These are phyloP conservation scores for Yponomeuta cagnagella DNA, from an alignment of 2,888 invertebrate species.

Conservation along the genomic window DNA sequence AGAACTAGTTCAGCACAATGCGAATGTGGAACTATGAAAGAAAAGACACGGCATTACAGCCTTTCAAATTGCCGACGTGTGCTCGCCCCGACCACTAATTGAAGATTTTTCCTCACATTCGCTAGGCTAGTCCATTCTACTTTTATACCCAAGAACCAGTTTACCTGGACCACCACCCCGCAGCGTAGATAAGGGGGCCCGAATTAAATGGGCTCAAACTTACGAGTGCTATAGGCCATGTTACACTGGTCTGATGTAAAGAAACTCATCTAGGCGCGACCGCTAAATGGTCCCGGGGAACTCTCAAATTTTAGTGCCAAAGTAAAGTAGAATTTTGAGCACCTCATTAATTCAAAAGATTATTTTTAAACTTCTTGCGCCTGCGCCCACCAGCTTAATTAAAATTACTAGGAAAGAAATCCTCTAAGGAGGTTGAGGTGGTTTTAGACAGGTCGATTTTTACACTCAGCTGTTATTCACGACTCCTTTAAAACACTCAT, in stretches of 20 bases:
- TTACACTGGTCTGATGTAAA: conserved; percentile 8
- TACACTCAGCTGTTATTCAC: neutral
- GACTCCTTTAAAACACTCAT: too few relatives aligned
- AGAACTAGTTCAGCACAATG: neutral
- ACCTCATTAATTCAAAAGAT: conserved; percentile 42
- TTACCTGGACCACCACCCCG: conserved; percentile 20
- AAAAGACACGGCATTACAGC: conserved; percentile 14
- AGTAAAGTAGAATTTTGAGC: conserved; percentile 32
- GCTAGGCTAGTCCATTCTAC: conserved; percentile 1
- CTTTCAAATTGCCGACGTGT: conserved; percentile 18
- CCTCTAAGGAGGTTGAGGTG: conserved; percentile 15
- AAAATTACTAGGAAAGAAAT: conserved; percentile 32
- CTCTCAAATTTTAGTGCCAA: conserved; percentile 32
- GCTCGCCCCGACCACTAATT: conserved; percentile 29
- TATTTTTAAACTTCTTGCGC: conserved; percentile 37
- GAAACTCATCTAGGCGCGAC: conserved; percentile 19
- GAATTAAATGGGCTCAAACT: neutral
- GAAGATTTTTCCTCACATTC: conserved; percentile 30
- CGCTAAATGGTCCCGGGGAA: conserved; percentile 26
- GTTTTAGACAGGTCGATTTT: neutral
- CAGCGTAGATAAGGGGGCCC: neutral
- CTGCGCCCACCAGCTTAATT: conserved; percentile 32
- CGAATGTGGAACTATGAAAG: neutral
- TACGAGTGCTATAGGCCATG: conserved; percentile 3
- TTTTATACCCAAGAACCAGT: conserved; percentile 20